Evolutionary conservation across 2,797 vertebrate species (phyloP), one percentile per base, ranked within the genome.

Genomic region (Menidia menidia): DNA sequence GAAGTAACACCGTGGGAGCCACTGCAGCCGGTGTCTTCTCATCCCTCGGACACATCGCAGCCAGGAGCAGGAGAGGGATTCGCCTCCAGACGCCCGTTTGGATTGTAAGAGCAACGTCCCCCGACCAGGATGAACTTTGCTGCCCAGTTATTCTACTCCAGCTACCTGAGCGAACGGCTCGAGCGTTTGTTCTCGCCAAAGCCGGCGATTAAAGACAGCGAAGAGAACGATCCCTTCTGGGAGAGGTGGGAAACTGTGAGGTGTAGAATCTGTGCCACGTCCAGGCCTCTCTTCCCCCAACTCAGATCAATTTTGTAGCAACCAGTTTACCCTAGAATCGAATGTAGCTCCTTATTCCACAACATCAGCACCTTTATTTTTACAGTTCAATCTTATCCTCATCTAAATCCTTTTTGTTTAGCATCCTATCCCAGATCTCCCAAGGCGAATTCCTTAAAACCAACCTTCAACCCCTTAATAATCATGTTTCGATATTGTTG

Each of bases 151-250:
- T 92, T 97, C 88, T 96, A 95, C 88, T 95, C 94, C 2, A 95
- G 92, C 75, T 94, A 93, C 83, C 78, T 94, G 88, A 94, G 88
- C 64, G 95, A 94, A 63, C 79, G 87, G 60, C 86, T 90, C 3
- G 86, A 93, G 57, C 81, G 86, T 39, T 73, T 90, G 74, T 89
- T 82, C 76, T 89, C 87, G 33, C 92, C 92, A 60, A 88, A 80
- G 70, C 90, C 59, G 75, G 84, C 83, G 50, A 81, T 92, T 50
- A 92, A 87, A 86, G 94, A 92, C 65, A 61, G 68, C 64, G 95
- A 96, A 87, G 96, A 97, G 54, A 93, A 95, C 70, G 96, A 98
- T 88, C 97, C 96, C 84, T 98, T 98, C 93, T 98, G 97, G 97
- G 95, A 95, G 94, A 98, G 97, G 97, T 98, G 95, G 95, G 96